Evolutionary conservation across 2,113 vertebrate species (phyloP).

Genomic region (Eulemur macaco): DNA sequence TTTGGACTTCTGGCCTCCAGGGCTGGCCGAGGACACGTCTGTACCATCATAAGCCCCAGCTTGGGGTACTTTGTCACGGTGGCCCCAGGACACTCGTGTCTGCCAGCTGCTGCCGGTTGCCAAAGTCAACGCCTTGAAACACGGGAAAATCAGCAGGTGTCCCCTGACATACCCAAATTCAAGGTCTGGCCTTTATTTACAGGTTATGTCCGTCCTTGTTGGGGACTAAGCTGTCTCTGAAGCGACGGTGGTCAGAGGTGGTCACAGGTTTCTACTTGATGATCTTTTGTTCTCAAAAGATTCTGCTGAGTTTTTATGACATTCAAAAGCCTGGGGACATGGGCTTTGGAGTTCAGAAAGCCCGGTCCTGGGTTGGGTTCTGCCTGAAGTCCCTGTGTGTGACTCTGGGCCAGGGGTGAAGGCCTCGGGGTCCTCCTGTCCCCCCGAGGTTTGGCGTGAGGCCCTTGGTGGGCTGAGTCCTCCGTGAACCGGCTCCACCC

Average conservation of each 20-base stretch:
- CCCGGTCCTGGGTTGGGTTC: background rate
- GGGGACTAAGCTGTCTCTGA: background rate
- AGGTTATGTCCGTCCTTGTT: fast-evolving
- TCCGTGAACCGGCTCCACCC: fast-evolving
- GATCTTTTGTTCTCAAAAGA: background rate
- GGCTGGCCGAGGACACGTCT: background rate
- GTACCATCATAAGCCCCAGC: background rate
- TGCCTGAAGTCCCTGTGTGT: background rate
- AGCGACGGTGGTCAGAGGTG: background rate
- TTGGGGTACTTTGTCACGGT: background rate
- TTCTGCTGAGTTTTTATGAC: background rate
- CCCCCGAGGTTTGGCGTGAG: background rate
- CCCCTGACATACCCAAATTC: background rate
- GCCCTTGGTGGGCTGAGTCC: background rate
- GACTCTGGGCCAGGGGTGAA: background rate
- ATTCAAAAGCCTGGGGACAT: background rate
- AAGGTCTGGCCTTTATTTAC: background rate
- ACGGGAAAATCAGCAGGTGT: background rate
- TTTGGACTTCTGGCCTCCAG: background rate
- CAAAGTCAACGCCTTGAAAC: background rate
- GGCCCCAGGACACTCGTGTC: background rate
- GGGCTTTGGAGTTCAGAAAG: background rate
- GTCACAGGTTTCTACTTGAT: background rate
- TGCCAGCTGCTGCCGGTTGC: fast-evolving
- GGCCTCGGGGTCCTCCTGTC: background rate